Conservation (phyloP, 2,797 vertebrate genomes). For the Artibeus lituratus region DNA sequence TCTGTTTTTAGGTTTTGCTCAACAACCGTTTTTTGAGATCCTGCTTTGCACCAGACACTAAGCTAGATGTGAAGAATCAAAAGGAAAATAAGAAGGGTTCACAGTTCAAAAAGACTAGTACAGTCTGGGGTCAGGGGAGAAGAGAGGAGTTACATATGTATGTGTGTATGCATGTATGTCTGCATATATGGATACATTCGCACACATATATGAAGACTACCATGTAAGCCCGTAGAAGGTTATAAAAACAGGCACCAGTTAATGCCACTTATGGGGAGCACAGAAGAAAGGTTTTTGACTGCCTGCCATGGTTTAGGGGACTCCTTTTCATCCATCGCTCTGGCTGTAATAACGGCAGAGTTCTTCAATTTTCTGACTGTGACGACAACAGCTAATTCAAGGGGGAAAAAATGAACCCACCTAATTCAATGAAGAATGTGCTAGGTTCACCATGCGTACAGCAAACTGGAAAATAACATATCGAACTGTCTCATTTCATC, state of each 20-base stretch:
- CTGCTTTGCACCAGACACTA: neutral
- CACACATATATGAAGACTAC: neutral
- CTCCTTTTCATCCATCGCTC: neutral
- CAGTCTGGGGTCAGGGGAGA: neutral
- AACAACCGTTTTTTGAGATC: neutral
- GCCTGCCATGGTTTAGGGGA: neutral
- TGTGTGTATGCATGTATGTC: neutral
- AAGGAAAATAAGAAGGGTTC: neutral
- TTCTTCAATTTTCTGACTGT: neutral
- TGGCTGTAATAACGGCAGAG: neutral
- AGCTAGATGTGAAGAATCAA: neutral
- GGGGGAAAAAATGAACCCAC: neutral
- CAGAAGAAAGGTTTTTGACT: neutral
- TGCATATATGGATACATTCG: neutral
- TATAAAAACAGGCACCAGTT: neutral
- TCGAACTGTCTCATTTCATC: neutral
- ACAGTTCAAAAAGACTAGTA: neutral
- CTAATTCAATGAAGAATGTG: neutral
- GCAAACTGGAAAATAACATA: neutral
- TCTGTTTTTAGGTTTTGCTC: neutral
- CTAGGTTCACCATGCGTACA: neutral
- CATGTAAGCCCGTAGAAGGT: neutral
- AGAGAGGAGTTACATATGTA: neutral
- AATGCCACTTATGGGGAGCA: neutral
- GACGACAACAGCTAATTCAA: neutral